These are phyloP conservation scores for Thyatira batis DNA, from an alignment of 2,888 invertebrate species.

Conservation along the genomic window DNA sequence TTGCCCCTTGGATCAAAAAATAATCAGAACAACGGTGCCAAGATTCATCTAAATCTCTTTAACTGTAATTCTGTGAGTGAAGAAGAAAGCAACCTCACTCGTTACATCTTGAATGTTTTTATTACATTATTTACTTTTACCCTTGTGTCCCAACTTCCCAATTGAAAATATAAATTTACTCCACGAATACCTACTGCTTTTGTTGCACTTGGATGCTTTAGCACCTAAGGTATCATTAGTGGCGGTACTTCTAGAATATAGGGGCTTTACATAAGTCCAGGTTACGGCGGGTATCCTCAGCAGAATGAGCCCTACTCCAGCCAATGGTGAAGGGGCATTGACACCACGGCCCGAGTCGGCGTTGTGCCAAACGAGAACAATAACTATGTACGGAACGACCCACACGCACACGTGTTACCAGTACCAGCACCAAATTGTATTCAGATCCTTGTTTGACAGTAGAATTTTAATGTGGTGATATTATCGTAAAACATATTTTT, in stretches of 20 bases:
- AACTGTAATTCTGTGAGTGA: no score
- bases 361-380: slow-evolving; percentile 72
- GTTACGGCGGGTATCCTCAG: neutral
- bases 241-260: neutral
- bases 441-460: slow-evolving; percentile 61
- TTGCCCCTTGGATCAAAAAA: no score
- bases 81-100: no score
- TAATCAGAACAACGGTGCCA: no score
- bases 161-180: no score
- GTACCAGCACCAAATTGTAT: slow-evolving; percentile 45
- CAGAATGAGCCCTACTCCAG: neutral
- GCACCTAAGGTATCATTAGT: neutral
- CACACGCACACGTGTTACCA: slow-evolving; percentile 44
- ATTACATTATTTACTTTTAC: no score
- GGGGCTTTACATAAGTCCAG: neutral
- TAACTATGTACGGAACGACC: slow-evolving; percentile 63
- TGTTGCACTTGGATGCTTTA: no score
- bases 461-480: slow-evolving; percentile 53
- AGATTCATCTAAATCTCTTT: no score
- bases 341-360: slow-evolving; percentile 49
- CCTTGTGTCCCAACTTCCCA: no score
- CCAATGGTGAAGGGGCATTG: slow-evolving; percentile 44
- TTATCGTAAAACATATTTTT: slow-evolving; percentile 20
- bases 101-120: no score
- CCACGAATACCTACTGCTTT: no score